Base-by-base conservation (phyloP, 2,113 vertebrate species). In the Lophura nycthemera region DNA sequence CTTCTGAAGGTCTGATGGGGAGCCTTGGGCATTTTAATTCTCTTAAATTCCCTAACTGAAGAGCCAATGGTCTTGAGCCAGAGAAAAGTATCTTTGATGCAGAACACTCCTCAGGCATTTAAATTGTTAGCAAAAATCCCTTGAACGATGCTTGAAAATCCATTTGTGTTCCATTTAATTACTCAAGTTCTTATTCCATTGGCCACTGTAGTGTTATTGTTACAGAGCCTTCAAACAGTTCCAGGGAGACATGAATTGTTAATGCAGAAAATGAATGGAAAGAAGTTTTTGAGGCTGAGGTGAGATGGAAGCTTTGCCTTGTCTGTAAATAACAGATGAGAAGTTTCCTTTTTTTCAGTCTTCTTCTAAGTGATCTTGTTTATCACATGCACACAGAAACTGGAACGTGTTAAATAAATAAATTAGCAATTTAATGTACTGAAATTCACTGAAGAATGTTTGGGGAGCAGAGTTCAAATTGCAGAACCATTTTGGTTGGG, bases 91-190 rank as follows among this genome's bases (percentile, higher is more conserved):
- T 40, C 65, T 64, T 64, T 86, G 72, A 60, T 92, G 82, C 69
- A 88, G 65, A 93, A 20, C 30, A 30, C 32, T 91, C 66, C 54
- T 60, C 75, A 32, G 73, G 30, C 71, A 73, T 90, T 94, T 83
- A 85, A 91, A 80, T 65, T 89, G 42, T 85, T 57, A 94, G 60
- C 25, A 82, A 83, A 84, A 48, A 1, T 0, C 2, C 22, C 13
- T 85, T 56, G 38, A 90, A 89, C 60, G 69, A 76, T 83, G 70
- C 66, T 69, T 86, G 82, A 83, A 93, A 94, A 95, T 93, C 32
- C 29, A n/a, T 94, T 93, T 93, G 42, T 76, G 75, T 89, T 92
- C 67, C 43, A 64, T 59, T 88, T 89, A 79, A 87, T 96, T 93
- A 91, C 78, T 94, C 82, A 64, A 34, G 72, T 82, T 61, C 86